Conservation (phyloP, 2,888 invertebrate species). For the Corbicula japonica region DNA sequence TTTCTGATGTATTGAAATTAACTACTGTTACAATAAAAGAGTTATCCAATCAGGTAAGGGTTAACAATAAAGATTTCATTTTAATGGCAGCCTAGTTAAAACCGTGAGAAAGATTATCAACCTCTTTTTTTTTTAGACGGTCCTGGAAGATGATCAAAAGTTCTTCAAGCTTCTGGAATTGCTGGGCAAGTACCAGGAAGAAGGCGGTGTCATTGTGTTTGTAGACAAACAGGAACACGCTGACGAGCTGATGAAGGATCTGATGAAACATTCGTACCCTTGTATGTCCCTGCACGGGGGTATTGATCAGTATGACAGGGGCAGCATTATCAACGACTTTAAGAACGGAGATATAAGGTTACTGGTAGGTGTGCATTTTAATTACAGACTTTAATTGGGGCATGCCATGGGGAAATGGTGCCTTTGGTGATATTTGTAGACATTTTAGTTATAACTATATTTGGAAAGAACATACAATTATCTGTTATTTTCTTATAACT, state of each 20-base stretch:
- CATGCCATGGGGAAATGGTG: not conserved
- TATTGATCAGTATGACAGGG: slow-evolving; percentile 99
- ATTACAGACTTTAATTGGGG: not conserved
- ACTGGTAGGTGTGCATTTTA: slow-evolving; percentile 88
- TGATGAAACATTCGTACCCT: slow-evolving; percentile 98
- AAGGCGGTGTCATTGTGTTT: slow-evolving; percentile 98
- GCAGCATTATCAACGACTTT: slow-evolving; percentile 98
- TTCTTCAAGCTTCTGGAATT: slow-evolving; percentile 98
- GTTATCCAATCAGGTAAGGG: too few species aligned
- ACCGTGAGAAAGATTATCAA: too few species aligned
- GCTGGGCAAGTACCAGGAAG: slow-evolving; percentile 97
- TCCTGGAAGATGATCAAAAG: slow-evolving; percentile 98
- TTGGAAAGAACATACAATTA: too few species aligned
- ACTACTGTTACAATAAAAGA: too few species aligned
- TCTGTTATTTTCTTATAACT: too few species aligned
- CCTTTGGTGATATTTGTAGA: too few species aligned
- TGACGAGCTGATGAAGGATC: slow-evolving; percentile 93
- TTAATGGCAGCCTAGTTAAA: too few species aligned
- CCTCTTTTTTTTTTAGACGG: slow-evolving; percentile 86
- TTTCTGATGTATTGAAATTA: too few species aligned
- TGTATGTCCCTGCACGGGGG: slow-evolving; percentile 99
- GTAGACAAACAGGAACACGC: slow-evolving; percentile 99
- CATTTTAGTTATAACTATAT: too few species aligned
- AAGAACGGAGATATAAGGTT: slow-evolving; percentile 96
- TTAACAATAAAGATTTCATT: too few species aligned